Evolutionary conservation across 2,888 invertebrate genomes (phyloP).

Genomic region (Xylophagus ater): DNA sequence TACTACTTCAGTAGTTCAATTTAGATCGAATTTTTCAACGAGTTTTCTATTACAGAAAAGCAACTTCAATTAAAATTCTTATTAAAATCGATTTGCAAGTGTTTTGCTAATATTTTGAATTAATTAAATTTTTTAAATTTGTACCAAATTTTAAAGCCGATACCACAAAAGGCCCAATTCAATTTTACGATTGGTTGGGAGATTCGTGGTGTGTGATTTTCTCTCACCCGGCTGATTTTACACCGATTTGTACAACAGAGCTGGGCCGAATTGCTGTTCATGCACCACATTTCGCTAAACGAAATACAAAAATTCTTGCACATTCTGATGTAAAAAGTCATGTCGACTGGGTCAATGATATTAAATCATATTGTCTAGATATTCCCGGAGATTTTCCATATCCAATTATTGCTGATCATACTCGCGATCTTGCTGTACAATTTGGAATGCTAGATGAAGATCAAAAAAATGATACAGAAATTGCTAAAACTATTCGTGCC

Average conservation of each 20-base stretch:
- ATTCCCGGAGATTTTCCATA: constrained; percentile 65
- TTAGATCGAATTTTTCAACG: too few species aligned
- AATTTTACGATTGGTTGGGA: constrained; percentile 69
- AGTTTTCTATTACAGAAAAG: too few species aligned
- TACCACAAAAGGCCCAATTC: constrained; percentile 58
- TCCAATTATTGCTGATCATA: constrained; percentile 71
- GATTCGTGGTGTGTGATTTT: constrained; percentile 79
- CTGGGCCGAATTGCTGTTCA: constrained; percentile 64
- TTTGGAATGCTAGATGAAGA: constrained; percentile 72
- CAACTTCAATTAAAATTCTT: too few species aligned
- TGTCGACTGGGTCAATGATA: constrained; percentile 65
- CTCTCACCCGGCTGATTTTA: constrained; percentile 81
- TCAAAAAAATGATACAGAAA: constrained; percentile 52
- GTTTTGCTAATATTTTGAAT: too few species aligned
- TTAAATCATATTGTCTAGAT: constrained; percentile 56
- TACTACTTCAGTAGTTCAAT: too few species aligned
- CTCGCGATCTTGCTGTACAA: constrained; percentile 55
- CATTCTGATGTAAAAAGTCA: constrained; percentile 64
- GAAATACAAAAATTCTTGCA: constrained; percentile 65
- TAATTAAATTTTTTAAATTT: too few species aligned
- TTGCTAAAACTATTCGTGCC: constrained; percentile 60
- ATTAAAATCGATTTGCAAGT: too few species aligned
- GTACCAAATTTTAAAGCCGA: constrained; percentile 68
- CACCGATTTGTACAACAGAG: constrained; percentile 85
- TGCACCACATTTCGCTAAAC: constrained; percentile 53